These are phyloP conservation scores for Caenorhabditis latens DNA, from an alignment of 1,140 invertebrate species.

Conservation along the genomic window DNA sequence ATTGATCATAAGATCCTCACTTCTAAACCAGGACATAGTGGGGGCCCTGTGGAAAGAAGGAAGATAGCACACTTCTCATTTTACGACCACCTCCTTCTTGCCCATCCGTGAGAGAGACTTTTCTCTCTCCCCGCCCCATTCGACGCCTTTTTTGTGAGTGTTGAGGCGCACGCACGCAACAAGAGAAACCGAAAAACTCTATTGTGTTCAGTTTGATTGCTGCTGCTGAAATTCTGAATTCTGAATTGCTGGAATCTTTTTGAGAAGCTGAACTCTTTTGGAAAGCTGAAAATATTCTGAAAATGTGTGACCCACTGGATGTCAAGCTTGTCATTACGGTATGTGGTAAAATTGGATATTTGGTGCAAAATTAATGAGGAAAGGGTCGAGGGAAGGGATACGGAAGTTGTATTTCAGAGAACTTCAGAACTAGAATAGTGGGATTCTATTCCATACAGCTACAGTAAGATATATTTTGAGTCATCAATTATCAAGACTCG, in stretches of 20 bases:
- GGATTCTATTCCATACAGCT: no score
- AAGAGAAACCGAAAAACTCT: background rate
- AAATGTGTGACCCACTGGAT: slow-evolving; percentile 18
- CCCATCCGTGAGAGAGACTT: slow-evolving; percentile 11
- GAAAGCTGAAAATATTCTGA: no score
- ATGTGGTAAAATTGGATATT: background rate
- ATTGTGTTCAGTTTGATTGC: background rate
- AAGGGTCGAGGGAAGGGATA: no score
- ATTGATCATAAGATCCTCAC: slow-evolving; percentile 5
- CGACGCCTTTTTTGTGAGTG: slow-evolving; percentile 34
- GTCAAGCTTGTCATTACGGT: slow-evolving; percentile 39
- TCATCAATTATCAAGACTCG: no score
- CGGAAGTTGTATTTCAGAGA: no score
- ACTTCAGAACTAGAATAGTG: no score
- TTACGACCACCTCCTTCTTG: slow-evolving; percentile 40
- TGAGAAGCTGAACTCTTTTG: no score
- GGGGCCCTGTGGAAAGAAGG: background rate
- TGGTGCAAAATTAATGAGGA: no score
- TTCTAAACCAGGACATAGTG: background rate
- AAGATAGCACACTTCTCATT: slow-evolving; percentile 19
- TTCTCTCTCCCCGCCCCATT: background rate
- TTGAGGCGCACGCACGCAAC: background rate
- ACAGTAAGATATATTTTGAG: no score
- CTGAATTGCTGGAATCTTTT: background rate
- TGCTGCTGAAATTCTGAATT: slow-evolving; percentile 17